Evolutionary conservation across 2,113 vertebrate species (phyloP).

Genomic region (Myrmecophaga tridactyla): DNA sequence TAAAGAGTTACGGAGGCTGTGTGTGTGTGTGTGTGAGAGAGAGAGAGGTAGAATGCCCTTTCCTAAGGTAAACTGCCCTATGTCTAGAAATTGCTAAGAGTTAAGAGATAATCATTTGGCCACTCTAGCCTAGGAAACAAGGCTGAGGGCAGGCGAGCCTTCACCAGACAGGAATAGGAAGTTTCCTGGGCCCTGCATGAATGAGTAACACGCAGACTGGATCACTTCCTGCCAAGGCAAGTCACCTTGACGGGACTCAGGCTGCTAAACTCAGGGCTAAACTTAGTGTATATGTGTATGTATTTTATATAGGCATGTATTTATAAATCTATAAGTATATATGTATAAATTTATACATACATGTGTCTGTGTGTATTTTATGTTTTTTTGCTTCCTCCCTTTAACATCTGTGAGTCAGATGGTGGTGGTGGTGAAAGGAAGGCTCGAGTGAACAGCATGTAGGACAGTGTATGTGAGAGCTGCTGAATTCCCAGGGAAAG

Average conservation of each 20-base stretch:
- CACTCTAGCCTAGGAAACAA: neutral
- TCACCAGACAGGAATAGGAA: constrained; percentile 15
- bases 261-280: neutral
- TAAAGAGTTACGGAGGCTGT: neutral
- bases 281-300: neutral
- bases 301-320: too few relatives aligned
- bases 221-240: neutral
- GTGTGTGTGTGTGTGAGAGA: neutral
- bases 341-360: neutral
- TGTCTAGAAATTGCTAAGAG: neutral
- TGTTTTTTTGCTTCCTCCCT: neutral
- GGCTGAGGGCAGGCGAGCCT: neutral
- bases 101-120: neutral
- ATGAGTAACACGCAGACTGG: neutral
- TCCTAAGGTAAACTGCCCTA: neutral
- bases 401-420: neutral
- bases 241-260: neutral
- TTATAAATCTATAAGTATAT: neutral
- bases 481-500: neutral
- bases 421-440: neutral
- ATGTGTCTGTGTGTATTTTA: too few relatives aligned
- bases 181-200: neutral
- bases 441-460: neutral
- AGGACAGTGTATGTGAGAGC: neutral
- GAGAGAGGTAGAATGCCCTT: neutral